Conservation (phyloP, 2,888 invertebrate genomes). For the Entomobrya multifasciata region DNA sequence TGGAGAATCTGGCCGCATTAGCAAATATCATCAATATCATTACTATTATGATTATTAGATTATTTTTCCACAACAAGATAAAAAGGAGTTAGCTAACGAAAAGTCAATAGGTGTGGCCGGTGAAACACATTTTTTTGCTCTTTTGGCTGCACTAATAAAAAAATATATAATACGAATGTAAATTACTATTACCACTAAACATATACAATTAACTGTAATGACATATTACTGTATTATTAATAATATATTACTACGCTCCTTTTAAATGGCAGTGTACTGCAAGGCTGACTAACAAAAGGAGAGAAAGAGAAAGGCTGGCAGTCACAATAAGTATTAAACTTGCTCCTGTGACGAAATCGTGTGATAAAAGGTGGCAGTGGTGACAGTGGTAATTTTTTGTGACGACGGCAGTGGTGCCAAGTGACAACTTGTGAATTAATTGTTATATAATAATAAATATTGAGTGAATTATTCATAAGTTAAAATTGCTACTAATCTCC, state of each 20-base stretch:
- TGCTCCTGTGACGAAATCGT: conserved; percentile 31
- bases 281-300: not conserved
- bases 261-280: not conserved
- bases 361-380: conserved; percentile 41
- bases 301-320: not conserved
- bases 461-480: conserved; percentile 16
- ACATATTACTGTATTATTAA: not conserved
- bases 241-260: not conserved
- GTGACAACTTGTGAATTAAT: conserved; percentile 44
- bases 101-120: conserved; percentile 1
- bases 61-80: no score
- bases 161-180: no score
- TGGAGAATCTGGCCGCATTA: no score
- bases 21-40: no score
- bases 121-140: not conserved
- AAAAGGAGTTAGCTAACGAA: conserved; percentile 10
- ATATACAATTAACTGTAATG: no score
- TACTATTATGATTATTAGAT: no score
- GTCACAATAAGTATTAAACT: conserved; percentile 23
- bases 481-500: conserved; percentile 27
- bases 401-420: conserved; percentile 52
- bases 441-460: not conserved
- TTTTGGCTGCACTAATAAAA: not conserved
- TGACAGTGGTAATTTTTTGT: conserved; percentile 32
- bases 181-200: no score